A percentile compares a stretch with the other conserved stretches of the same genome.
Evolutionary conservation across 2,888 invertebrate species (phyloP).

Genomic region (Oligia latruncula): DNA sequence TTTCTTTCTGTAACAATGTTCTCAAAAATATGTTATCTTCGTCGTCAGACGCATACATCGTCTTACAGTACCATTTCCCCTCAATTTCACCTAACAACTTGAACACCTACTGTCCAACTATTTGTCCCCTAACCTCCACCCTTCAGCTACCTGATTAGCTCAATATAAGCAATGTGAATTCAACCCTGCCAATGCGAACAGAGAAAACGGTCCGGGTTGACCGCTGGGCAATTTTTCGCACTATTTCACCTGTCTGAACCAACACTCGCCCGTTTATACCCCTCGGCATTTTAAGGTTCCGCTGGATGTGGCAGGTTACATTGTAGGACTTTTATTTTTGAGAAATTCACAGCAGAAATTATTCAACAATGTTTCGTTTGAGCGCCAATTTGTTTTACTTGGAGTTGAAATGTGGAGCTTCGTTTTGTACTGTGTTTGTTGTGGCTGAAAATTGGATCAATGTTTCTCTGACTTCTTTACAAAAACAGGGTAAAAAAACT

Average conservation of each 20-base stretch:
- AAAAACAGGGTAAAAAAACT: not conserved
- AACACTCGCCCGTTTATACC: conserved; percentile 78
- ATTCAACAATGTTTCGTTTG: conserved; percentile 42
- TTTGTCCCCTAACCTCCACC: conserved; percentile 16
- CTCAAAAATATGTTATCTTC: not conserved
- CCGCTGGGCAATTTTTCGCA: conserved; percentile 87
- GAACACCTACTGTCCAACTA: not conserved
- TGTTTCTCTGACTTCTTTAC: not conserved
- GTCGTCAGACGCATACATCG: not conserved
- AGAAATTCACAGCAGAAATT: conserved; percentile 31
- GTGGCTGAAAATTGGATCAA: not conserved
- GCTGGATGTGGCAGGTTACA: conserved; percentile 68
- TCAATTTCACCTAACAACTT: not conserved
- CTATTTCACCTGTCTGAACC: conserved; percentile 88
- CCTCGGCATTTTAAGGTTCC: conserved; percentile 54
- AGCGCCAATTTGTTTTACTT: conserved; percentile 43
- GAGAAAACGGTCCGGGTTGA: conserved; percentile 76
- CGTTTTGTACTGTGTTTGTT: not conserved
- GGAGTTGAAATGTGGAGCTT: conserved; percentile 16
- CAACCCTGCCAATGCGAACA: conserved; percentile 57
- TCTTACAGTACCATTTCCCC: not conserved
- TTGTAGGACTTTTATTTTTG: conserved; percentile 63
- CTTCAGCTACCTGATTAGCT: conserved; percentile 57
- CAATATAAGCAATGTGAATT: conserved; percentile 62
- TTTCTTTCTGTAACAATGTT: not conserved